A percentile compares a stretch with the other conserved stretches of the same genome.
These are phyloP conservation scores for Galbula dea DNA, from an alignment of 2,113 vertebrate species.

Conservation along the genomic window DNA sequence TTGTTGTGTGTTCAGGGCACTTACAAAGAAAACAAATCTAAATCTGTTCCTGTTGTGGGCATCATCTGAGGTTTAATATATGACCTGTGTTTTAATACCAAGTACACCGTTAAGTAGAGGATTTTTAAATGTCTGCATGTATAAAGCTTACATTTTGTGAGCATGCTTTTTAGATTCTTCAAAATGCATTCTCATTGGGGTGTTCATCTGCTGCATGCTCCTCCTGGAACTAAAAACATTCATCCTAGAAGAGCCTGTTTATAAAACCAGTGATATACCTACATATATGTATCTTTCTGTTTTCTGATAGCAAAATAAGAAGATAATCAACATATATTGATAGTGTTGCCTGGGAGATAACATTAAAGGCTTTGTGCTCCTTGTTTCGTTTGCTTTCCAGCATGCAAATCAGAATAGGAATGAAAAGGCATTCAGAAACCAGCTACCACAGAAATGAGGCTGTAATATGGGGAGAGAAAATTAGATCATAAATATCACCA, in stretches of 20 bases:
- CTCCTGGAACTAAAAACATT: background rate
- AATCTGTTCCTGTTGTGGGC: background rate
- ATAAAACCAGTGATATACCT: background rate
- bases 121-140: background rate
- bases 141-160: background rate
- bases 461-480: background rate
- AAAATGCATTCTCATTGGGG: background rate
- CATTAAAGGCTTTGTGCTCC: background rate
- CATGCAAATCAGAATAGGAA: background rate
- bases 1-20: background rate
- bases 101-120: background rate
- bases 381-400: background rate
- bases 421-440: background rate
- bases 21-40: background rate
- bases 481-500: background rate
- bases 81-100: background rate
- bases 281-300: background rate
- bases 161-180: background rate
- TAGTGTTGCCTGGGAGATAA: background rate
- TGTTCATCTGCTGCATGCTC: background rate
- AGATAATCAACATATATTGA: background rate
- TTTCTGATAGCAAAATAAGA: background rate
- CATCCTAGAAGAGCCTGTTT: background rate
- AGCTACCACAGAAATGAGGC: background rate
- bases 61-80: background rate